Base-by-base conservation (phyloP, 2,113 vertebrate species). In the Ibidorhyncha struthersii region DNA sequence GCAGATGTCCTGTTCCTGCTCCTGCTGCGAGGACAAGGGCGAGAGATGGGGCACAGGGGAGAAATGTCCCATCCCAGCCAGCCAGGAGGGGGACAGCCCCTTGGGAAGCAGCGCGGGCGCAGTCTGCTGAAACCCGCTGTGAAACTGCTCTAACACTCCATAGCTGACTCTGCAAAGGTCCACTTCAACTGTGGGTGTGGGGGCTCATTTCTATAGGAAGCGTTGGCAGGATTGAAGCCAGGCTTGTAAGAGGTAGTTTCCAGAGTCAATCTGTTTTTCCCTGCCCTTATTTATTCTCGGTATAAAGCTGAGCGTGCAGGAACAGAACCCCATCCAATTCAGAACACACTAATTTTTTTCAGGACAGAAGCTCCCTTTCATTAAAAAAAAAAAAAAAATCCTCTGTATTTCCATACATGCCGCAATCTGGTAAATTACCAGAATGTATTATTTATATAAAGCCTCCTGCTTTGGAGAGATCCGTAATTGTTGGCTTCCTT, bases 391-490 rank as follows among this genome's bases (percentile, higher is more conserved):
- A 26, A 30, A 55, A 40, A 12, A 22, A 12, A 9, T 26, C 40
- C 52, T 43, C n/a, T 45, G 20, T 88, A 81, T 87, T 91, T 91
- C 83, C 71, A 74, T n/a, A 56, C 79, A 27, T 38, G 43, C 47
- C 1, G 1, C 93, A 95, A 89, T 72, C 66, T 83, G 59, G 62
- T 94, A 85, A 90, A 77, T 74, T 88, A 87, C 32, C 88, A 83
- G 45, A 55, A 45, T 83, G 29, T 52, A 91, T 86, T 86, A 92
- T 90, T 89, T 86, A 91, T 34, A 78, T 34, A 81, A 89, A 96
- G 12, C 95, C 76, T 92, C 94, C 95, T 96, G 86, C 89, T 92
- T 65, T 69, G 71, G 88, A 86, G 74, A 20, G 8, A 84, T 71
- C 74, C 9, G 1, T 77, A 69, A 80, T 1, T 78, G 70, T 45